Evolutionary conservation across 2,797 vertebrate genomes (phyloP).

Genomic region (Gephyroberyx darwinii): DNA sequence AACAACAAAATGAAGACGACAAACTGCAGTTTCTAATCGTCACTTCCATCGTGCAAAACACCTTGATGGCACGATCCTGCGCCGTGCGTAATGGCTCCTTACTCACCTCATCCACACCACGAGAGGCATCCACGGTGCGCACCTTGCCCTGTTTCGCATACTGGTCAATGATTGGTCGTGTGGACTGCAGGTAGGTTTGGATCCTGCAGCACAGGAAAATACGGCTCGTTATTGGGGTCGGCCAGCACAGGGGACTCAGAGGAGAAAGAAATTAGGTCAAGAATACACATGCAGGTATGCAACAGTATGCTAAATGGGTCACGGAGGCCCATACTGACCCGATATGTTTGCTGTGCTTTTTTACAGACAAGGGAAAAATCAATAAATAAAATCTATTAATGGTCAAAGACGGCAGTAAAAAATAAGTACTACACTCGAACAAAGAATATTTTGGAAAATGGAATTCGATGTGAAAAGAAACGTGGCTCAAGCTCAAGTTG

Average conservation of each 20-base stretch:
- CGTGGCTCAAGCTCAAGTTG: neutral
- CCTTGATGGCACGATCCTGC: neutral
- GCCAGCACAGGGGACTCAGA: conserved; percentile 51
- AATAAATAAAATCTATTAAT: neutral
- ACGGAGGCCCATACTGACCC: conserved; percentile 49
- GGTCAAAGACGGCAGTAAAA: neutral
- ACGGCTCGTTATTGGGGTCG: conserved; percentile 60
- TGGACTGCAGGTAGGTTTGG: conserved; percentile 94
- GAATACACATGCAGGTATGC: conserved; percentile 58
- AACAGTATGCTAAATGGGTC: conserved; percentile 55
- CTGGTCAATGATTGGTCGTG: conserved; percentile 92
- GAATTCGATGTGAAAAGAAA: neutral
- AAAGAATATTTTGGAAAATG: neutral
- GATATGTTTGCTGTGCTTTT: conserved; percentile 15
- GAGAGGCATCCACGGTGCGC: conserved; percentile 91
- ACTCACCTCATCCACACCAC: conserved; percentile 89
- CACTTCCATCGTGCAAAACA: too few relatives aligned
- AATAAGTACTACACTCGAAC: neutral
- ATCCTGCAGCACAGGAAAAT: conserved; percentile 82
- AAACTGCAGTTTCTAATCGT: too few relatives aligned
- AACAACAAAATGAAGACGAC: too few relatives aligned
- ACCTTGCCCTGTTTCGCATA: conserved; percentile 93
- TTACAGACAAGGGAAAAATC: neutral
- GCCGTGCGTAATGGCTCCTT: neutral
- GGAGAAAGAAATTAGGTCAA: conserved; percentile 63